phyloP scores from a whole-genome alignment of 2,797 vertebrate species.

The Phylloscopus collybita region DNA sequence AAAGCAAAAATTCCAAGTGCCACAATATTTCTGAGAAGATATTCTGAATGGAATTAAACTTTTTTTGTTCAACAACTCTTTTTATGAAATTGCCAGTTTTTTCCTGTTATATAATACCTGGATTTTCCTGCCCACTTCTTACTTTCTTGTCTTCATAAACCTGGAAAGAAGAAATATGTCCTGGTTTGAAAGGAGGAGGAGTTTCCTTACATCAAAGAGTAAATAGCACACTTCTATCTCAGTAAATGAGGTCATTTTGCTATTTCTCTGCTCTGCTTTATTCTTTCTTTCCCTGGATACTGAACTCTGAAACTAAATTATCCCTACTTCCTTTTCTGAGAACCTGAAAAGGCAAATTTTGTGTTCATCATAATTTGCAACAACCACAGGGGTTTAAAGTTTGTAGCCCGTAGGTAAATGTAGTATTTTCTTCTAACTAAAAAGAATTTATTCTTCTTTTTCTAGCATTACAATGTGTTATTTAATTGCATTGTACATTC shows the following conservation, averaged over 20 bases:
- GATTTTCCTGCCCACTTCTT: neutral
- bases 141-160: neutral
- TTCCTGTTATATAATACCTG: neutral
- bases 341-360: neutral
- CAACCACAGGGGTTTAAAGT: neutral
- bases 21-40: neutral
- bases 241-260: constrained; percentile 47
- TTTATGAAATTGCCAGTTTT: neutral
- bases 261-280: neutral
- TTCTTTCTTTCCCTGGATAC: constrained; percentile 25
- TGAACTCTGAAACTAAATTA: constrained; percentile 1
- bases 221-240: constrained; percentile 21
- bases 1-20: neutral
- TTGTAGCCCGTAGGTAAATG: neutral
- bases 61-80: neutral
- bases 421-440: neutral
- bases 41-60: neutral
- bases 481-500: constrained; percentile 19
- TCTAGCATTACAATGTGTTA: neutral
- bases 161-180: neutral
- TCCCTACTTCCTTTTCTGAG: neutral
- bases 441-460: neutral
- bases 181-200: constrained; percentile 31
- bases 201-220: constrained; percentile 49
- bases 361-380: neutral